A percentile compares a stretch with the other conserved stretches of the same genome.
These are phyloP conservation scores for Sanderia malayensis DNA, from an alignment of 30 jellyfish, hydroid and myxozoan genomes.

Conservation along the genomic window DNA sequence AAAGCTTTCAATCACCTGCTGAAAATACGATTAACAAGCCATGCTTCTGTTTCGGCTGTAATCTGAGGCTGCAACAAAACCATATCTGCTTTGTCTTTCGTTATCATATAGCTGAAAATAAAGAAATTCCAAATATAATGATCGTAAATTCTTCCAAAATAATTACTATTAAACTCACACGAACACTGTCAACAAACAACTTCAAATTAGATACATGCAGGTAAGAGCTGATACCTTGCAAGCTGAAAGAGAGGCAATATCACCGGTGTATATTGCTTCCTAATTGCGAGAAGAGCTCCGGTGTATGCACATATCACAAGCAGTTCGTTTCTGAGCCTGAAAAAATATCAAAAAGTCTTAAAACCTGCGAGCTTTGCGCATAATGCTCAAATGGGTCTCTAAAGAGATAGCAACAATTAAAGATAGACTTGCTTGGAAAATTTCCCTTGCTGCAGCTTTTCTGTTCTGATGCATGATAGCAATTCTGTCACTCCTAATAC, in stretches of 20 bases:
- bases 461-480: constrained; percentile 46
- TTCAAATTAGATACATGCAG: too few relatives aligned
- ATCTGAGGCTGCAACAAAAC: constrained; percentile 37
- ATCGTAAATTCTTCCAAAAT: too few relatives aligned
- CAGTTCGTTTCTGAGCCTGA: constrained; percentile 49
- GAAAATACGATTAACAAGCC: constrained; percentile 54
- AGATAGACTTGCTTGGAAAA: constrained; percentile 20
- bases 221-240: too few relatives aligned
- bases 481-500: constrained; percentile 23
- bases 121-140: too few relatives aligned
- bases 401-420: background rate
- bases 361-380: too few relatives aligned
- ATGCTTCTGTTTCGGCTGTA: constrained; percentile 67
- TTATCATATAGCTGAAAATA: constrained; percentile 36
- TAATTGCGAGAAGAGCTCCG: constrained; percentile 81
- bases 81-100: constrained; percentile 54
- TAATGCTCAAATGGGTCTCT: too few relatives aligned
- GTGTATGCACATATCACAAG: constrained; percentile 46
- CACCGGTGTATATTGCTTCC: constrained; percentile 43
- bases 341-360: too few relatives aligned
- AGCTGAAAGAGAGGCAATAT: constrained; percentile 63
- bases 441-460: constrained; percentile 47
- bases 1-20: constrained; percentile 56
- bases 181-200: too few relatives aligned
- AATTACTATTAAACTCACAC: background rate